phyloP scores from a whole-genome alignment of 2,888 invertebrate genomes.

The Coenonympha arcania region DNA sequence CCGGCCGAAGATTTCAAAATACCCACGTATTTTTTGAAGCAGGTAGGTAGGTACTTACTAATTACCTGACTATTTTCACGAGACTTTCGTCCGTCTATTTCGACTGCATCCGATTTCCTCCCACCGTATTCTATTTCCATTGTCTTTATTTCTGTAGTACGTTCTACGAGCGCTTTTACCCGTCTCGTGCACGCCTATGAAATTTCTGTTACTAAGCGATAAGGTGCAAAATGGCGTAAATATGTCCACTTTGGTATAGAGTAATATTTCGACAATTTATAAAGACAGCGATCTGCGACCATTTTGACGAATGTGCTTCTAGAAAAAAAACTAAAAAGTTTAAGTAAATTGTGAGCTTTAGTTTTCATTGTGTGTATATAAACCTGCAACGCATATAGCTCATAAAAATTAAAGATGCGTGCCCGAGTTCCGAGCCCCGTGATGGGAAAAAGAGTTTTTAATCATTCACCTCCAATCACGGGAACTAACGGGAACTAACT shows the following conservation, averaged over 20 bases:
- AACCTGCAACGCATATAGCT: not conserved
- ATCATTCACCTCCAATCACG: too few relatives aligned
- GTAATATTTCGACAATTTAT: not conserved
- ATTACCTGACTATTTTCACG: not conserved
- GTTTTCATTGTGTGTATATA: too few relatives aligned
- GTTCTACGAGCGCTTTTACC: slow-evolving; percentile 10
- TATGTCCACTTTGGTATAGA: slow-evolving; percentile 11
- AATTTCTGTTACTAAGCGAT: slow-evolving; percentile 15
- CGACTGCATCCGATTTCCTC: slow-evolving; percentile 13
- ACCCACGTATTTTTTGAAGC: too few relatives aligned
- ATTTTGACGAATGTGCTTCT: slow-evolving; percentile 15
- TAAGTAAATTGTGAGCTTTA: not conserved
- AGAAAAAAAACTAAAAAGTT: not conserved
- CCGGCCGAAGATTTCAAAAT: too few relatives aligned
- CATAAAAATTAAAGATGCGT: too few relatives aligned
- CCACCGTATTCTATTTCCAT: slow-evolving; percentile 24
- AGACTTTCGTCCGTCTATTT: slow-evolving; percentile 4
- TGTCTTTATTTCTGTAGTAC: slow-evolving; percentile 23
- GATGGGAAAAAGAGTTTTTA: too few relatives aligned
- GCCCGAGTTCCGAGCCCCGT: too few relatives aligned
- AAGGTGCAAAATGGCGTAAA: slow-evolving; percentile 15
- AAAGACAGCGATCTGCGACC: not conserved
- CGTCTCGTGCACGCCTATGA: slow-evolving; percentile 17
- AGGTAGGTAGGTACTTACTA: not conserved
- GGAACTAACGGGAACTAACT: too few relatives aligned